Base-by-base conservation (phyloP, 2,113 vertebrate genomes). In the Vidua chalybeata region DNA sequence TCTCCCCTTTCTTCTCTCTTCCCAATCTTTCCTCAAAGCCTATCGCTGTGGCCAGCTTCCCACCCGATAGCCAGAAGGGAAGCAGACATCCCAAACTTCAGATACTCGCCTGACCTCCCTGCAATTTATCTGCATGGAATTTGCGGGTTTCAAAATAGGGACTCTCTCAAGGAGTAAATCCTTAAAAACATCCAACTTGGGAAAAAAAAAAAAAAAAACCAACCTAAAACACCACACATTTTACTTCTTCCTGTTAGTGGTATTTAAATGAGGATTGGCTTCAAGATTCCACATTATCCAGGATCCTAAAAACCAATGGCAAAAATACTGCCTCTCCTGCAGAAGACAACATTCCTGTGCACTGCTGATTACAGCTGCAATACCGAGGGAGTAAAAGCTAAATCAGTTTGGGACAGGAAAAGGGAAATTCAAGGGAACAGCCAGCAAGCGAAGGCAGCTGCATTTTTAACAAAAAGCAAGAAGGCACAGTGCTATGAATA, bases 371-470 rank as follows among this genome's bases (percentile, higher is more conserved):
- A 48, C 74, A 89, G 91, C 84, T 76, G 89, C 55, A 75, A 71
- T 55, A 62, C 7, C 4, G 0, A 84, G 26, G 33, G 87, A 92
- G 54, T 51, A 80, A 80, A 94, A 78, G 46, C 72, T 83, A 27
- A 27, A 76, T 63, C 31, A 80, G 59, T 86, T 72, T 77, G 78
- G 89, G 89, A 85, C 54, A 80, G 93, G 89, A 96, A 94, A 88
- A 90, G 68, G 78, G 84, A 91, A 93, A 95, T 63, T 63, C 76
- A 92, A 52, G 61, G 89, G 39, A 91, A 86, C 54, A 69, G 58
- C 37, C 90, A 82, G 73, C 62, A 66, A 79, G 63, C 1, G 0
- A 95, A 90, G 61, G 43, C 90, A 95, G 78, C 84, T 95, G 90
- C 59, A 15, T 64, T 85, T 66, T 58, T 46, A 66, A 91, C 67